A percentile compares a stretch with the other conserved stretches of the same genome.
phyloP scores from a whole-genome alignment of 2,113 vertebrate species.

The Lophochroa leadbeateri region DNA sequence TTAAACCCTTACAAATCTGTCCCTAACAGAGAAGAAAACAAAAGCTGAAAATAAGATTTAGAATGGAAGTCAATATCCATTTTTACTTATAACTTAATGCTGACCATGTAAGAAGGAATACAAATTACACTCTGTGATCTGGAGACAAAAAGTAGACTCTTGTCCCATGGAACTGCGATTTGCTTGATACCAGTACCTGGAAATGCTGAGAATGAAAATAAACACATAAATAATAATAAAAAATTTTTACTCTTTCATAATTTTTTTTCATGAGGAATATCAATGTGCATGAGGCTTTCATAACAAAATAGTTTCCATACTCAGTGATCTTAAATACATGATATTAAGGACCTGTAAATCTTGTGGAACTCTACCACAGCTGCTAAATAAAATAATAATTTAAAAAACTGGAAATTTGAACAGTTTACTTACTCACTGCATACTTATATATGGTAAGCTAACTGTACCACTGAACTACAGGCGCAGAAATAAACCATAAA shows the following conservation, averaged over 20 bases:
- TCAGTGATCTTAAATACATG: background rate
- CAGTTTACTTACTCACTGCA: background rate
- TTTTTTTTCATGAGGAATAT: background rate
- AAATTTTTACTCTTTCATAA: background rate
- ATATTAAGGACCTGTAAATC: background rate
- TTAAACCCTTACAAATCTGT: background rate
- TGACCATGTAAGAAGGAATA: background rate
- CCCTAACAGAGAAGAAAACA: too few relatives aligned
- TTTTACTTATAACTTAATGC: background rate
- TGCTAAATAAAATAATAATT: background rate
- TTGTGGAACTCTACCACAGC: background rate
- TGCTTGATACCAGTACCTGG: background rate
- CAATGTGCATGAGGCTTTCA: background rate
- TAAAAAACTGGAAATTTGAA: background rate
- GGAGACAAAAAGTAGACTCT: background rate
- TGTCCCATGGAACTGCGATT: background rate
- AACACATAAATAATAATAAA: background rate
- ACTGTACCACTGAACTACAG: background rate
- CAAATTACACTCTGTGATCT: background rate
- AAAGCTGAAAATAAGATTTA: background rate
- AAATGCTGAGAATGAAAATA: background rate
- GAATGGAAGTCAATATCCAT: background rate
- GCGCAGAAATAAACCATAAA: background rate
- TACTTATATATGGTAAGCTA: too few relatives aligned
- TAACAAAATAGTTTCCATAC: background rate